phyloP scores from a whole-genome alignment of 64 coral and sea anemone genomes.

The Actinia equina region DNA sequence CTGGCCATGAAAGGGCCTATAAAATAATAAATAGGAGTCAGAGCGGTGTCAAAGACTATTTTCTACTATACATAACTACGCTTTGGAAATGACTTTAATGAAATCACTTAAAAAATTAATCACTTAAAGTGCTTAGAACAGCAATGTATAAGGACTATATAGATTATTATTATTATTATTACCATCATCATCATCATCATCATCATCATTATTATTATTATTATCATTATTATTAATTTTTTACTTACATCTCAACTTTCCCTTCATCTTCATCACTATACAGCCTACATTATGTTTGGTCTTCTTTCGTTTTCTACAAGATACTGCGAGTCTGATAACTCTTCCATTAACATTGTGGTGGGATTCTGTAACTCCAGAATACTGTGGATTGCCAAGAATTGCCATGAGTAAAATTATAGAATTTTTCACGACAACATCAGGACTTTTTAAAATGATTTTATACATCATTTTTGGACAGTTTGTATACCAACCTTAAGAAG shows the following conservation, averaged over 20 bases:
- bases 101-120: not conserved
- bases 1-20: too few relatives aligned
- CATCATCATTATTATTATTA: too few relatives aligned
- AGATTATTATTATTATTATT: too few relatives aligned
- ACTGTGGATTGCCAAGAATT: not conserved
- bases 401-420: not conserved
- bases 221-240: not conserved
- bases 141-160: too few relatives aligned
- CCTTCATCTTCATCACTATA: not conserved
- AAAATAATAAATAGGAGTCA: too few relatives aligned
- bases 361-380: not conserved
- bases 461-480: too few relatives aligned
- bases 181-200: too few relatives aligned
- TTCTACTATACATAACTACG: too few relatives aligned
- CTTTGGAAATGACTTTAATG: too few relatives aligned
- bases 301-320: not conserved
- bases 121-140: too few relatives aligned
- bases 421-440: not conserved
- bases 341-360: not conserved
- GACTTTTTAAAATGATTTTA: not conserved
- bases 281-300: not conserved
- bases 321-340: not conserved
- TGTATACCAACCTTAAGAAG: not conserved
- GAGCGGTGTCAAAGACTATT: too few relatives aligned
- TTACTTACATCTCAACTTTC: slow-evolving; percentile 3